A percentile compares a stretch with the other conserved stretches of the same genome.
Evolutionary conservation across 1,140 invertebrate species (phyloP).

Genomic region (Zaprionus capensis): DNA sequence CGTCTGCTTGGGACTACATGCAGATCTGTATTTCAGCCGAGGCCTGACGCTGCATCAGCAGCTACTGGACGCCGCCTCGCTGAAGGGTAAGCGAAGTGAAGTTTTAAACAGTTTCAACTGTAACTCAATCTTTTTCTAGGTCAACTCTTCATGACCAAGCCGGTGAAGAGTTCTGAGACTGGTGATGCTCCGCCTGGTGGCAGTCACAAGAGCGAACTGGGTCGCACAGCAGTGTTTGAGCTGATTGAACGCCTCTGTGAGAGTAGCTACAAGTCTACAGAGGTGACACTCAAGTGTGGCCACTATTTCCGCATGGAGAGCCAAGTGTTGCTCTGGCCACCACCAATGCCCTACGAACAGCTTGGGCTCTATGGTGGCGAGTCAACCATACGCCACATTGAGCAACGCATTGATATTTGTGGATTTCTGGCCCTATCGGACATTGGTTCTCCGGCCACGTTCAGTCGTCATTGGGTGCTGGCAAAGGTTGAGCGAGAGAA

Average conservation of each 20-base stretch:
- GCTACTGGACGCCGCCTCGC: constrained; percentile 60
- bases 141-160: constrained; percentile 72
- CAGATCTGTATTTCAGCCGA: constrained; percentile 85
- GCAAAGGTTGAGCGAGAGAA: constrained; percentile 86
- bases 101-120: background rate
- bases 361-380: constrained; percentile 31
- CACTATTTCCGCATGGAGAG: constrained; percentile 88
- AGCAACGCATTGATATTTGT: constrained; percentile 89
- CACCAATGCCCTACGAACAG: constrained; percentile 85
- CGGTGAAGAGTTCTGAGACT: constrained; percentile 49
- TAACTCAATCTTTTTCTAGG: constrained; percentile 41
- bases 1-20: constrained; percentile 87
- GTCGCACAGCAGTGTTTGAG: constrained; percentile 85
- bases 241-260: constrained; percentile 91
- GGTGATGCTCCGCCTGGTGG: constrained; percentile 15
- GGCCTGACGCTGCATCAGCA: constrained; percentile 75
- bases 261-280: constrained; percentile 91
- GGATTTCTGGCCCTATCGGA: constrained; percentile 93
- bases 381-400: constrained; percentile 46
- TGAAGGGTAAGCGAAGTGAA: constrained; percentile 56
- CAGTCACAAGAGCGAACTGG: constrained; percentile 84
- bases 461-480: constrained; percentile 95
- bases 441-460: constrained; percentile 96
- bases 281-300: constrained; percentile 91
- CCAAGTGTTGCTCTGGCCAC: constrained; percentile 90